Evolutionary conservation across 2,888 invertebrate species (phyloP), one percentile per base, ranked within the genome.

Genomic region (Parnassius orleans): DNA sequence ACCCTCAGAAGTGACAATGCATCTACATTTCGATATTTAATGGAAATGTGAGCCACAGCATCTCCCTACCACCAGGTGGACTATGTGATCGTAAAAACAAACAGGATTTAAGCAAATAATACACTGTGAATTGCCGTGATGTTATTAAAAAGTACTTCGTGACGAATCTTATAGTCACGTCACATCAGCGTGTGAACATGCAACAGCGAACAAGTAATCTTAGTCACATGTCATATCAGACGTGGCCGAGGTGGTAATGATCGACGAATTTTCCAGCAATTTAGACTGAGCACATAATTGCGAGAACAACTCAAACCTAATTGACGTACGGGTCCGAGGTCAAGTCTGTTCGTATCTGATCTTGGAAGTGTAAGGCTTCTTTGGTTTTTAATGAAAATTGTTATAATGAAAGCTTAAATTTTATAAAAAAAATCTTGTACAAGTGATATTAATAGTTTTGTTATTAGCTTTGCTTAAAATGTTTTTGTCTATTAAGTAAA

Each of bases 261-360:
- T 82, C 80, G 78, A 81, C 82, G 83, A 87, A 87, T 87, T 84
- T 86, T 84, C 82, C 80, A 86, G 83, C 84, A 87, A 87, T 90
- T 90, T 88, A 82, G 80, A 84, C 83, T 84, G 86, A 89, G 87
- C 83, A 88, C 84, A 89, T 91, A 91, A 91, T 90, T 90, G 87
- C 87, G 81, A 82, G 86, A 87, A 86, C 84, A 82, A 86, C 85
- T 90, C 86, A 83, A 84, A 87, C 80, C 80, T 87, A 90, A 90
- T 89, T 86, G 87, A 86, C 83, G 86, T 79, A 77, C 80, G 83
- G 80, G 78, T 81, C 78, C 75, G 77, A 79, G 86, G 84, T 86
- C 84, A 83, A 84, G 80, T 81, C 83, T 82, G 84, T 85, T 86
- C 80, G 78, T 77, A 74, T 75, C 33, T 7, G 33, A 72, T 75